Base-by-base conservation (phyloP, 2,113 vertebrate species). In the Tragelaphus scriptus region DNA sequence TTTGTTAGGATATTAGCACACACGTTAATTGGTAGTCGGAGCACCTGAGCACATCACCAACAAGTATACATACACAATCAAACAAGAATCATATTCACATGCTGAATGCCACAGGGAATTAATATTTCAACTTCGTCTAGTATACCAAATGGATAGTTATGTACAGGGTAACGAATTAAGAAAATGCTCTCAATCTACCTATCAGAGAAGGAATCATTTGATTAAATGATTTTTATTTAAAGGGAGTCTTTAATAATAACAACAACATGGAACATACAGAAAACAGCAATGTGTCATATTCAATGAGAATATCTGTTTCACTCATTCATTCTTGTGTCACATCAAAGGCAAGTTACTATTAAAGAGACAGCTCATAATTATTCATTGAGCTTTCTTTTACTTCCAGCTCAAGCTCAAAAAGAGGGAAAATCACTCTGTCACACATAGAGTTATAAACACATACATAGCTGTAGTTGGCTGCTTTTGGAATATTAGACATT, bases 111-210 rank as follows among this genome's bases (percentile, higher is more conserved):
- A 98, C 99, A 99, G 99, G 99, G 99, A 98, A 98, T 98, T 98
- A 98, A 98, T 98, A 99, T 91, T 97, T 98, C 94, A 98, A 99
- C 99, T 99, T 99, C 96, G 94, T 97, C 98, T 99, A 98, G 99
- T 98, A 98, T 97, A 99, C 99, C 99, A 99, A 98, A 98, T 98
- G 97, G 98, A 97, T 99, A 99, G 98, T 98, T 99, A 99, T 99
- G 99, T 99, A 99, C 99, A 99, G 98, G 98, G 97, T 99, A 99
- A 99, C 97, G 98, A 99, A 99, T 99, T 99, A 99, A 99, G 97
- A 98, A 99, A 99, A 93, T 65, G 98, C 98, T 99, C 98, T 99
- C 98, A 98, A 97, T 98, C 99, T 44, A 98, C 97, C 96, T 99
- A 98, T 98, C 98, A 99, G 96, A 98, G 98, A 98, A 98, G 98